Percentiles rank a stretch among this genome's conserved stretches.
Evolutionary conservation across 1,140 invertebrate species (phyloP).

Genomic region (Bombus consobrinus): DNA sequence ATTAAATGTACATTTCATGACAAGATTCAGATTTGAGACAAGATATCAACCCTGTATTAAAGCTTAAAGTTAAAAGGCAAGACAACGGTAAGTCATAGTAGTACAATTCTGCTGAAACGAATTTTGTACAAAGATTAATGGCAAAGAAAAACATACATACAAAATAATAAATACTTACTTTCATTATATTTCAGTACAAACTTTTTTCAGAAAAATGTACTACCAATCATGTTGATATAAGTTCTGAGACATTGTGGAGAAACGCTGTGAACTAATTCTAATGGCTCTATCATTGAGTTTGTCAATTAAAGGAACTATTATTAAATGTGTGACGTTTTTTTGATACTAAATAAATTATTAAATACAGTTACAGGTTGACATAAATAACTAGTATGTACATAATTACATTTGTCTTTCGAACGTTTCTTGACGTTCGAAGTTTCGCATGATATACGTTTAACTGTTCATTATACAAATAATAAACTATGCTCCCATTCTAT

Average conservation of each 20-base stretch:
- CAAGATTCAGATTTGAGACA: slow-evolving; percentile 13
- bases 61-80: slow-evolving; percentile 55
- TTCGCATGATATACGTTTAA: slow-evolving; percentile 27
- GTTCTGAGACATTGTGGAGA: background rate
- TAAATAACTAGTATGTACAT: slow-evolving; percentile 63
- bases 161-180: background rate
- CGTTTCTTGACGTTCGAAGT: background rate
- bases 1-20: slow-evolving; percentile 47
- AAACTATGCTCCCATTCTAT: slow-evolving; percentile 44
- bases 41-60: slow-evolving; percentile 42
- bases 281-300: slow-evolving; percentile 14
- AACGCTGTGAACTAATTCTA: slow-evolving; percentile 16
- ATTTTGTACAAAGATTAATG: background rate
- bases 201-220: slow-evolving; percentile 25
- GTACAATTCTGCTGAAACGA: slow-evolving; percentile 33
- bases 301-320: slow-evolving; percentile 40
- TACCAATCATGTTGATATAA: background rate
- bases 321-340: slow-evolving; percentile 22
- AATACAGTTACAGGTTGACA: slow-evolving; percentile 57
- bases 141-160: background rate
- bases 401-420: slow-evolving; percentile 43
- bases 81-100: slow-evolving; percentile 44
- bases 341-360: slow-evolving; percentile 64
- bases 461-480: slow-evolving; percentile 8
- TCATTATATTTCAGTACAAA: slow-evolving; percentile 4